Conservation (phyloP, 1,140 invertebrate species). For the Bombus cullumanus region DNA sequence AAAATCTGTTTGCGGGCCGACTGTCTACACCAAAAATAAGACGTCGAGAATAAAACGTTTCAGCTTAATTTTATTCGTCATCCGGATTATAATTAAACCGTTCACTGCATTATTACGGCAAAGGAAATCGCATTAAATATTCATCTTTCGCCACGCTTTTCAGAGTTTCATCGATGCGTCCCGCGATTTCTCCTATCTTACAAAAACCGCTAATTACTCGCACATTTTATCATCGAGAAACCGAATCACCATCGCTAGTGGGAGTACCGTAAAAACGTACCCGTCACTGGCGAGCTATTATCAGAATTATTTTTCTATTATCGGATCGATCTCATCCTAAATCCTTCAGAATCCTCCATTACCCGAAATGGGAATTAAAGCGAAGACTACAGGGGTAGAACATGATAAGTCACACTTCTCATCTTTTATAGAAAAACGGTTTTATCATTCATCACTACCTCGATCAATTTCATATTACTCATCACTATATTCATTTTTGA, state of each 20-base stretch:
- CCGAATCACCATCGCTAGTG: no score
- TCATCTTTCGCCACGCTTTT: background rate
- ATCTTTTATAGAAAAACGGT: no score
- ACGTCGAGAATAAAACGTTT: background rate
- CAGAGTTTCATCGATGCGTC: background rate
- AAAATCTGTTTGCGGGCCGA: background rate
- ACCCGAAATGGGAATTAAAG: background rate
- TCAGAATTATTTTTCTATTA: constrained; percentile 9
- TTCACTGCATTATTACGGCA: no score
- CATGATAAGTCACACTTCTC: background rate
- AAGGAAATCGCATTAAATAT: constrained; percentile 5
- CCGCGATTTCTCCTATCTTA: background rate
- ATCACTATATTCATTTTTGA: no score
- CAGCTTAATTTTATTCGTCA: background rate
- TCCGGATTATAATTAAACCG: background rate
- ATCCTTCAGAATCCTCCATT: background rate
- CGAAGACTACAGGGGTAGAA: background rate
- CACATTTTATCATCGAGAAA: no score
- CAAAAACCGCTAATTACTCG: background rate
- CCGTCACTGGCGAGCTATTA: background rate
- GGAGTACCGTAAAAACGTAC: background rate
- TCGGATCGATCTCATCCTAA: background rate
- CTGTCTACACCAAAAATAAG: background rate
- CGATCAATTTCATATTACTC: no score
- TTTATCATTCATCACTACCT: no score